A percentile compares a stretch with the other conserved stretches of the same genome.
Conservation (phyloP, 2,113 vertebrate species). For the Aptenodytes forsteri region DNA sequence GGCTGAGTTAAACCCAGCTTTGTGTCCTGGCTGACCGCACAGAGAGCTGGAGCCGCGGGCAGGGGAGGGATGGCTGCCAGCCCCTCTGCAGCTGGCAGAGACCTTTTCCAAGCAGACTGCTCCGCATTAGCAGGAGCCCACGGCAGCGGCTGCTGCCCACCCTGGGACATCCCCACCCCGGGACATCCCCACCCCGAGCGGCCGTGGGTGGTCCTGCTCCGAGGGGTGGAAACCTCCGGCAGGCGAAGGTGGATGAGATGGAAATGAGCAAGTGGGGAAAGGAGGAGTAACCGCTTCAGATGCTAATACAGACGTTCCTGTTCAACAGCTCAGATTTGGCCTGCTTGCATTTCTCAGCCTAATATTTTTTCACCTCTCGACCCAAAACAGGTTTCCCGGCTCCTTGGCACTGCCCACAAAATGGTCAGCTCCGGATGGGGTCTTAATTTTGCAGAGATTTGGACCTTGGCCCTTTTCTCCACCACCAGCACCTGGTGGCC, state of each 20-base stretch:
- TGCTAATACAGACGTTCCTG: fast-evolving
- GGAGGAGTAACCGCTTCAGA: background rate
- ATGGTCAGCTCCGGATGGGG: fast-evolving
- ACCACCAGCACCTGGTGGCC: background rate
- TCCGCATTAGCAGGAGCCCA: background rate
- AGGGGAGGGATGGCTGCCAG: background rate
- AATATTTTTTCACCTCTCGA: background rate
- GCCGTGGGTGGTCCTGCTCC: background rate
- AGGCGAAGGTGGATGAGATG: background rate
- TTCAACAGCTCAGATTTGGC: background rate
- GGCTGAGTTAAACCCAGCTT: background rate
- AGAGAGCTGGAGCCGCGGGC: background rate
- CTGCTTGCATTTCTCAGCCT: background rate
- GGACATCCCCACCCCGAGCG: fast-evolving
- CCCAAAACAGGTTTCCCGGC: fast-evolving
- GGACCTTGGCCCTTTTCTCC: background rate
- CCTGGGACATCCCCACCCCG: background rate
- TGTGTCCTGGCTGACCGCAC: background rate
- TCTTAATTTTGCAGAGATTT: background rate
- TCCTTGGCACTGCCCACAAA: fast-evolving
- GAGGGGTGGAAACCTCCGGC: background rate
- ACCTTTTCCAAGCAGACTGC: background rate
- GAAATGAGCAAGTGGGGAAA: background rate
- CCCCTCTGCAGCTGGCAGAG: background rate
- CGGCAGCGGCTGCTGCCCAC: background rate